Base-by-base conservation (phyloP, 2,888 invertebrate species). In the Rhingia campestris region DNA sequence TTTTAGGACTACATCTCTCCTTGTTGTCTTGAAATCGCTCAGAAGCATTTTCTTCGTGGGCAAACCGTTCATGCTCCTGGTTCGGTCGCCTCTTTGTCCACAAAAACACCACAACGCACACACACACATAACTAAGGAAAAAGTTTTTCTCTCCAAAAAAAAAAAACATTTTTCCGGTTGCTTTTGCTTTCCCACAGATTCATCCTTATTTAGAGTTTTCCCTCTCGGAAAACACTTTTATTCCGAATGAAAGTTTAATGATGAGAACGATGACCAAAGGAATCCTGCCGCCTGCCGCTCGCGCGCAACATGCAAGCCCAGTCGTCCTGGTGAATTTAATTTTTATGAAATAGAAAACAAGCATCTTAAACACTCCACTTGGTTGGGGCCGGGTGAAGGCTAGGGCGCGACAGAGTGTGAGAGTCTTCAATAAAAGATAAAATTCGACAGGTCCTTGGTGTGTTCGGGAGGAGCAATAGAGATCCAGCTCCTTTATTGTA, bases 161-260 rank as follows among this genome's bases (percentile, higher is more conserved):
- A 66, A 49, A 41, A 47, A 14, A 49, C 4, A 73, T 59, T 70
- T 72, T 67, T 67, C 73, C 61, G 69, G 64, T 64, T 64, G 54
- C 14, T 56, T 45, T 54, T 59, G 63, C 49, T 33, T 63, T 69
- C 30, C 54, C 81, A 67, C 77, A 77, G 81, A 77, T 73, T 81
- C 76, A 72, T 81, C 81, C 76, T 72, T 76, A 72, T 82, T 84
- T 79, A 64, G 69, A 79, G 74, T 82, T 79, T 79, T 73, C 53
- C 69, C 73, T 69, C 69, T 73, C 54, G 63, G 51, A 79, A 74
- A 79, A 84, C 63, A 84, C 79, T 79, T 74, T 74, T 74, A 84
- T 84, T 79, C 66, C 43, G 12, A 84, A 79, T 84, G 82, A 82
- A 82, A 84, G 79, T 84, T 84, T 79, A 84, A 84, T 84, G 82